Evolutionary conservation across 2,113 vertebrate species (phyloP), one percentile per base, ranked within the genome.

Genomic region (Chamaetylas fuelleborni): DNA sequence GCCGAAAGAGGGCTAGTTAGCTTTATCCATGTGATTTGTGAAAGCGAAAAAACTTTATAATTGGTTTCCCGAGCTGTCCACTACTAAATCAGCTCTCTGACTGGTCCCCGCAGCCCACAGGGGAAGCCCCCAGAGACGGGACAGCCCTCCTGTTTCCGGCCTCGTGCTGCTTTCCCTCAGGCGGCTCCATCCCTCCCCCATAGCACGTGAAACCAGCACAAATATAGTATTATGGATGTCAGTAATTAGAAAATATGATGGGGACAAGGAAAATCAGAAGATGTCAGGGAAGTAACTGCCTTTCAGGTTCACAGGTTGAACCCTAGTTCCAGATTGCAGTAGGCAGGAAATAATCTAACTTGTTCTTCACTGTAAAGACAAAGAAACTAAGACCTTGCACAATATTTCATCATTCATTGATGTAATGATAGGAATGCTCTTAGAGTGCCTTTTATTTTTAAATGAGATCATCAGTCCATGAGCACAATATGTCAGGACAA

Each of bases 241-340:
- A 40, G 25, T 33, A 66, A 54, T 36, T n/a, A 67, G 19, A 62
- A 88, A 61, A 36, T 18, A 31, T 20, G 11, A 34, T 31, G 18
- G 13, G 2, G 6, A 3, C 14, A 84, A 29, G 0, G 1, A 5
- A 58, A 45, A 57, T 38, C 11, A 36, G 34, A 28, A 86, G 19
- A 13, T 51, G 33, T 9, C 12, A 58, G 10, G 15, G 25, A 82
- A 58, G 22, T 43, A 71, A 36, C 11, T 31, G 4, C 22, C 15
- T 79, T 83, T 70, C 60, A 92, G 16, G 43, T 66, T 88, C 13
- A 48, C 17, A 25, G 48, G 18, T 40, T 0, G 5, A 56, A 69
- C 2, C 2, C 14, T 43, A 14, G 14, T 57, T 56, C 19, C 7
- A 87, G n/a, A n/a, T n/a, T n/a, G n/a, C n/a, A n/a, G n/a, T n/a